phyloP scores from a whole-genome alignment of 2,888 invertebrate species.

The Blera fallax region DNA sequence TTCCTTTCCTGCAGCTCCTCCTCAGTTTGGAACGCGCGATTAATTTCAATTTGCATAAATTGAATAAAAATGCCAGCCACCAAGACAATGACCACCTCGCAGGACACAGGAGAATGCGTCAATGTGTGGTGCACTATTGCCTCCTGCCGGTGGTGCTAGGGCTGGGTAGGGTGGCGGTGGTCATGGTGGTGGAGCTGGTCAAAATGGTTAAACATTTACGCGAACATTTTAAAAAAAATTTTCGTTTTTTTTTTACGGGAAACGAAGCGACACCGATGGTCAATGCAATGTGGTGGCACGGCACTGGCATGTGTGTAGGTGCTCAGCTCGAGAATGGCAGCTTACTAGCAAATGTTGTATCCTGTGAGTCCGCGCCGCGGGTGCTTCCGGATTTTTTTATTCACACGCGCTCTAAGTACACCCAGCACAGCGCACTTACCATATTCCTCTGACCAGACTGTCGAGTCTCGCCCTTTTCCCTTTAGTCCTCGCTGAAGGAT shows the following conservation, averaged over 20 bases:
- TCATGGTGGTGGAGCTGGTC: not conserved
- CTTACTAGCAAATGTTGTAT: slow-evolving; percentile 25
- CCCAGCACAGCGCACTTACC: not conserved
- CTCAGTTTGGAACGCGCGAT: slow-evolving; percentile 39
- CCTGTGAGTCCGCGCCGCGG: slow-evolving; percentile 27
- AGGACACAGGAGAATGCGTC: not conserved
- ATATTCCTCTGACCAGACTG: no score
- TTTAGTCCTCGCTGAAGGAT: not conserved
- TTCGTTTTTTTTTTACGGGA: slow-evolving; percentile 37
- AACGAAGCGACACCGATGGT: slow-evolving; percentile 29
- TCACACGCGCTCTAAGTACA: slow-evolving; percentile 28
- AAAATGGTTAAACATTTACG: slow-evolving; percentile 58
- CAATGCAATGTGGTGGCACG: not conserved
- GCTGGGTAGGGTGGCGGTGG: not conserved
- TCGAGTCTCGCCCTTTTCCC: no score
- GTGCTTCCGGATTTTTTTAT: slow-evolving; percentile 43
- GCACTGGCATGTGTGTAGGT: slow-evolving; percentile 6
- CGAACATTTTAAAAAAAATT: slow-evolving; percentile 55
- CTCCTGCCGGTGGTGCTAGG: not conserved
- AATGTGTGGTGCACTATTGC: not conserved
- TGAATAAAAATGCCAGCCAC: slow-evolving; percentile 41
- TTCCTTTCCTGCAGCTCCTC: slow-evolving; percentile 1
- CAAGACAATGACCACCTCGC: not conserved
- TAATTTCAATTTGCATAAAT: slow-evolving; percentile 67
- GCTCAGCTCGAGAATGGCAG: not conserved